Conservation (phyloP, 2,888 invertebrate genomes). For the Calameuta filiformis region DNA sequence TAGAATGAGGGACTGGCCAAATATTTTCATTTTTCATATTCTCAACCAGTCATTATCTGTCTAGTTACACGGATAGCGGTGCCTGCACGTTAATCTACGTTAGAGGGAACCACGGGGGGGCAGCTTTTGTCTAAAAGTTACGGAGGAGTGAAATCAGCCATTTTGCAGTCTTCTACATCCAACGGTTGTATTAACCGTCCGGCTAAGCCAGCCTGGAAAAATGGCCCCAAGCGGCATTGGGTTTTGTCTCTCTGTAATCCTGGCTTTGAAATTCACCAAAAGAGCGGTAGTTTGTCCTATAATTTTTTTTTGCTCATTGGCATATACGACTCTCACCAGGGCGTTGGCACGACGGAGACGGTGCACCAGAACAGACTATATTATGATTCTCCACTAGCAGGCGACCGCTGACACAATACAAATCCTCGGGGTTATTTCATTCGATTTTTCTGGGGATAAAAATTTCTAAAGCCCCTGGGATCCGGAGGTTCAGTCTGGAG, state of each 20-base stretch:
- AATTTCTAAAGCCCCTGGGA: neutral
- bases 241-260: neutral
- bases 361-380: neutral
- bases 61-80: neutral
- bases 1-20: neutral
- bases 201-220: neutral
- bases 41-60: neutral
- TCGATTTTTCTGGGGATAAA: neutral
- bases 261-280: neutral
- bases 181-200: neutral
- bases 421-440: neutral
- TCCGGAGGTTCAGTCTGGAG: neutral
- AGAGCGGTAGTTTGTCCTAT: neutral
- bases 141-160: neutral
- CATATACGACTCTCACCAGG: neutral
- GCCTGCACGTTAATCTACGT: neutral
- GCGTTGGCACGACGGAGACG: neutral
- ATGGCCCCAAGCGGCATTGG: neutral
- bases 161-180: neutral
- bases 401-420: neutral
- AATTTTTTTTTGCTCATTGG: neutral
- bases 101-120: too few species aligned
- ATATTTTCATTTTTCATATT: neutral
- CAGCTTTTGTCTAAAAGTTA: too few species aligned
- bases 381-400: neutral